These are phyloP conservation scores for Oryctes rhinoceros DNA, from an alignment of 1,140 invertebrate genomes.

Conservation along the genomic window DNA sequence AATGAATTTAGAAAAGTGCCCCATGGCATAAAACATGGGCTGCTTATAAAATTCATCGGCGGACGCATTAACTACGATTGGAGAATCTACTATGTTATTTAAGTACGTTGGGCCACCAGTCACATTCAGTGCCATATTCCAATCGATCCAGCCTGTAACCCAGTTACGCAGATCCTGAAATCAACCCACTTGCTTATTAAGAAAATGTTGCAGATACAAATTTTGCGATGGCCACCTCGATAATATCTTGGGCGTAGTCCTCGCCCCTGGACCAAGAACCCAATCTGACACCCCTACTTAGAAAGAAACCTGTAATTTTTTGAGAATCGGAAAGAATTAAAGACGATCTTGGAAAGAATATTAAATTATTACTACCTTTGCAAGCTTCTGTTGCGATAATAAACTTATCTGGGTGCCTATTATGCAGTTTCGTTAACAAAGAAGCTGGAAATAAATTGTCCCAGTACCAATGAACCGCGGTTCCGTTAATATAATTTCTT, in stretches of 20 bases:
- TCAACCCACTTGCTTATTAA: background rate
- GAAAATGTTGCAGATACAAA: background rate
- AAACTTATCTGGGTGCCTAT: conserved; percentile 78
- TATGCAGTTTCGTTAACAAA: conserved; percentile 64
- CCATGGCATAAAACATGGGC: conserved; percentile 74
- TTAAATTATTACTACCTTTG: conserved; percentile 45
- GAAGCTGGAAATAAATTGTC: conserved; percentile 67
- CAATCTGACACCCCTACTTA: conserved; percentile 55
- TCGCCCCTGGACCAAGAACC: conserved; percentile 80
- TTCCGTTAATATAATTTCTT: conserved; percentile 76
- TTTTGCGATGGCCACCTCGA: conserved; percentile 64
- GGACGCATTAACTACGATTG: conserved; percentile 71
- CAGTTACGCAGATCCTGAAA: conserved; percentile 68
- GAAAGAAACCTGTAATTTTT: conserved; percentile 39
- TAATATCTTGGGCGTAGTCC: conserved; percentile 74
- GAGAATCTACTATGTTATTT: conserved; percentile 72
- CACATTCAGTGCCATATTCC: conserved; percentile 76
- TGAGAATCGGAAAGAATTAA: conserved; percentile 30
- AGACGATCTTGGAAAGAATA: no score
- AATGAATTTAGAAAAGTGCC: conserved; percentile 74
- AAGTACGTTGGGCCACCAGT: conserved; percentile 76
- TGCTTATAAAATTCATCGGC: conserved; percentile 75
- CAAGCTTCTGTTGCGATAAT: conserved; percentile 82
- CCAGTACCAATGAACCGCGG: conserved; percentile 84
- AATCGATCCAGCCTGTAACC: conserved; percentile 75